Conservation (phyloP, 2,888 invertebrate genomes). For the Calephelis perditalis region DNA sequence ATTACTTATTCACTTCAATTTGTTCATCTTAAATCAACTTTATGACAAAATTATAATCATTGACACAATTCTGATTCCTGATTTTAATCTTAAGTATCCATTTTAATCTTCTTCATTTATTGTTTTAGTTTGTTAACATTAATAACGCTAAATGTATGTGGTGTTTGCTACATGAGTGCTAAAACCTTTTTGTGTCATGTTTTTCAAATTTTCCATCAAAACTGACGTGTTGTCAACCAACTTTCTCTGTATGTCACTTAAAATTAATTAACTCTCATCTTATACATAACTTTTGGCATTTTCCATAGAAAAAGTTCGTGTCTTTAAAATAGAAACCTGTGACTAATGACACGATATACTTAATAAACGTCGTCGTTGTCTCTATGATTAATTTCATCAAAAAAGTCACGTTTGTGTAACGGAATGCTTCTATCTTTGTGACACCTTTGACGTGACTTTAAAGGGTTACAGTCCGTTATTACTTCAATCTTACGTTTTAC, state of each 20-base stretch:
- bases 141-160: too few species aligned
- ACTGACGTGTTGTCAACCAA: conserved; percentile 23
- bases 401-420: background rate
- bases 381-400: conserved; percentile 55
- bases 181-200: conserved; percentile 3
- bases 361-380: conserved; percentile 67
- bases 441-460: conserved; percentile 33
- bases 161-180: background rate
- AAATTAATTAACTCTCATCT: conserved; percentile 62
- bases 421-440: conserved; percentile 37
- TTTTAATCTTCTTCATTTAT: background rate
- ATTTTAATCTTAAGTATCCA: background rate
- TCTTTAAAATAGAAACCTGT: conserved; percentile 67
- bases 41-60: too few species aligned
- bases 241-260: conserved; percentile 54
- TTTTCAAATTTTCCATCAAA: conserved; percentile 7
- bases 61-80: too few species aligned
- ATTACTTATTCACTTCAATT: too few species aligned
- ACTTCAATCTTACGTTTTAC: background rate
- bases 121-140: background rate
- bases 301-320: conserved; percentile 55
- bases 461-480: conserved; percentile 18
- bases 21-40: too few species aligned
- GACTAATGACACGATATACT: conserved; percentile 59
- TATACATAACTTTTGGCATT: conserved; percentile 59